Evolutionary conservation across 2,113 vertebrate species (phyloP).

Genomic region (Scophthalmus maximus): DNA sequence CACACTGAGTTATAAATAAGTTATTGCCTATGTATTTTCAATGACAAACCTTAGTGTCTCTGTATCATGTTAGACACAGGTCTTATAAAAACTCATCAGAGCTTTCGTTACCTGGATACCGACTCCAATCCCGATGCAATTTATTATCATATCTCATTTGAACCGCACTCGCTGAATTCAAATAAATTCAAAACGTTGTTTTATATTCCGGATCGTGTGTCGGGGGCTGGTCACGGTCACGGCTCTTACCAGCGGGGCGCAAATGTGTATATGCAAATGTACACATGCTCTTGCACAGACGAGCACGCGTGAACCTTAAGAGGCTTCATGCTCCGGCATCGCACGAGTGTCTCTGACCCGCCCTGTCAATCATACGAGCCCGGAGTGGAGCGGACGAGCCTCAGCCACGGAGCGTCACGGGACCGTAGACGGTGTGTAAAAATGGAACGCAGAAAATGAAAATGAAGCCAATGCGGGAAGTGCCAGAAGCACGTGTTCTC

Average conservation of each 20-base stretch:
- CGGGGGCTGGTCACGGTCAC: constrained; percentile 51
- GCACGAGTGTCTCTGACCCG: constrained; percentile 62
- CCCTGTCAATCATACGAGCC: constrained; percentile 32
- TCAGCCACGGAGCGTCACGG: constrained; percentile 36
- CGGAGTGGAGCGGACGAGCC: constrained; percentile 25
- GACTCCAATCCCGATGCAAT: constrained; percentile 60
- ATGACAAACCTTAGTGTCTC: background rate
- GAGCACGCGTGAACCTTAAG: constrained; percentile 45
- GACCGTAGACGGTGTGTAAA: constrained; percentile 8
- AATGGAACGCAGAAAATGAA: too few relatives aligned
- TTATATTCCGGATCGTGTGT: constrained; percentile 50
- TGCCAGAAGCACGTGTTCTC: too few relatives aligned
- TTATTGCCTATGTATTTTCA: background rate
- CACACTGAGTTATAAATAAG: background rate
- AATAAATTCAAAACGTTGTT: constrained; percentile 62
- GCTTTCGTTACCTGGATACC: constrained; percentile 78
- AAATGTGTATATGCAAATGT: constrained; percentile 55
- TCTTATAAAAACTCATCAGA: constrained; percentile 65
- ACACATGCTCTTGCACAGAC: background rate
- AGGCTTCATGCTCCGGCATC: constrained; percentile 69
- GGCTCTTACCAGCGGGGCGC: constrained; percentile 33
- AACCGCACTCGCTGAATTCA: constrained; percentile 63
- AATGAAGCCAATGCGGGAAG: too few relatives aligned
- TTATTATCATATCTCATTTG: constrained; percentile 57
- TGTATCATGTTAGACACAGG: constrained; percentile 36